phyloP scores from a whole-genome alignment of 2,888 invertebrate genomes.

The Aradus depressus region DNA sequence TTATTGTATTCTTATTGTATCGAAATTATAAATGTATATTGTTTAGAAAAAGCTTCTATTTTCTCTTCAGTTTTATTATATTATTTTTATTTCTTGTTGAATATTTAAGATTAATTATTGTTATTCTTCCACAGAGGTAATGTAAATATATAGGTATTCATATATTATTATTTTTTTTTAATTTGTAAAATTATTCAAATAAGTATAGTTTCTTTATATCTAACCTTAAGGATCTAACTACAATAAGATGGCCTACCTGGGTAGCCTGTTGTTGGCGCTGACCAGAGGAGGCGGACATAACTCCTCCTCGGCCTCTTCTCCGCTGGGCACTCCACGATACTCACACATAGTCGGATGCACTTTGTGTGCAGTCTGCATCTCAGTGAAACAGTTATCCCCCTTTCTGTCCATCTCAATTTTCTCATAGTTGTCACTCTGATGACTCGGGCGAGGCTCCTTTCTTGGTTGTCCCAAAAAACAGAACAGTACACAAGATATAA shows the following conservation, averaged over 20 bases:
- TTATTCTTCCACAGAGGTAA: too few species aligned
- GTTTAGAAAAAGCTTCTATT: too few species aligned
- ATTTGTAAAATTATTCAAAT: too few species aligned
- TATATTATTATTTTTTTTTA: too few species aligned
- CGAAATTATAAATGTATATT: too few species aligned
- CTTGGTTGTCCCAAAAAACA: conserved; percentile 33
- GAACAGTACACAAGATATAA: conserved; percentile 53
- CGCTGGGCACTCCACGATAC: conserved; percentile 26
- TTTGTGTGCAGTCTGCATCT: conserved; percentile 16
- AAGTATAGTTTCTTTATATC: too few species aligned
- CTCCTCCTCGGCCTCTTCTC: conserved; percentile 25
- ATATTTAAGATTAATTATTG: too few species aligned
- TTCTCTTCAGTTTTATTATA: too few species aligned
- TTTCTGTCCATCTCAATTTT: conserved; percentile 64
- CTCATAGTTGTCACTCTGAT: conserved; percentile 56
- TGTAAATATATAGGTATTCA: too few species aligned
- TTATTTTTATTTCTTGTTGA: too few species aligned
- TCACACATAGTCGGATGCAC: conserved; percentile 24
- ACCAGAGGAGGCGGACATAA: background rate
- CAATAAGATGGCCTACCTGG: conserved; percentile 7
- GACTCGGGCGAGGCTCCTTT: conserved; percentile 15
- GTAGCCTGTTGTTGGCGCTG: background rate
- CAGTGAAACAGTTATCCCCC: conserved; percentile 13
- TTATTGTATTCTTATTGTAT: too few species aligned
- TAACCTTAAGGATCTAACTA: too few species aligned